A percentile compares a stretch with the other conserved stretches of the same genome.
These are phyloP conservation scores for Drosophila busckii DNA, from an alignment of 1,140 invertebrate genomes.

Conservation along the genomic window DNA sequence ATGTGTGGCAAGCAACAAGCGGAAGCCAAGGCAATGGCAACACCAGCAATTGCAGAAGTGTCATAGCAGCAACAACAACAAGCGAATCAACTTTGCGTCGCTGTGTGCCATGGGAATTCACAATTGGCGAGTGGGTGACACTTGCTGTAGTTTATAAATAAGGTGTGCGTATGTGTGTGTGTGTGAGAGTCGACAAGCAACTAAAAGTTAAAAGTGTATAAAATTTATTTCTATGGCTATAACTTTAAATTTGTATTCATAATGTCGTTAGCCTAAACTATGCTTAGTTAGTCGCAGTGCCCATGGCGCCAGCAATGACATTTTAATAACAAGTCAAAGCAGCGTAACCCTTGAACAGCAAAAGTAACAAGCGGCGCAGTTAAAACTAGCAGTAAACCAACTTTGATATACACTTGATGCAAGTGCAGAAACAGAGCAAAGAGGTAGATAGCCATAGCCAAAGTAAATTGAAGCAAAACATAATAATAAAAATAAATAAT, in stretches of 20 bases:
- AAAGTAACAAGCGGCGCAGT: no score
- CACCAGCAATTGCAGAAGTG: constrained; percentile 55
- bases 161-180: constrained; percentile 41
- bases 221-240: no score
- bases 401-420: no score
- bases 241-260: no score
- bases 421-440: no score
- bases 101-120: constrained; percentile 58
- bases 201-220: no score
- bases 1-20: constrained; percentile 37
- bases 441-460: no score
- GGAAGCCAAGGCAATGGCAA: constrained; percentile 42
- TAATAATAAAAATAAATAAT: no score
- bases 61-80: constrained; percentile 36
- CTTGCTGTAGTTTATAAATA: constrained; percentile 14
- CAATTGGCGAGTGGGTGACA: constrained; percentile 60
- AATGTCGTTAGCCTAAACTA: no score
- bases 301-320: constrained; percentile 32
- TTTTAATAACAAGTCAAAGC: constrained; percentile 27
- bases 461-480: no score
- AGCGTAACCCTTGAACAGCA: constrained; percentile 7
- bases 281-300: no score
- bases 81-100: constrained; percentile 22
- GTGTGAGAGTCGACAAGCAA: constrained; percentile 3
- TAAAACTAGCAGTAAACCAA: no score